Evolutionary conservation across 2,888 invertebrate species (phyloP).

Genomic region (Dolomedes plantarius): DNA sequence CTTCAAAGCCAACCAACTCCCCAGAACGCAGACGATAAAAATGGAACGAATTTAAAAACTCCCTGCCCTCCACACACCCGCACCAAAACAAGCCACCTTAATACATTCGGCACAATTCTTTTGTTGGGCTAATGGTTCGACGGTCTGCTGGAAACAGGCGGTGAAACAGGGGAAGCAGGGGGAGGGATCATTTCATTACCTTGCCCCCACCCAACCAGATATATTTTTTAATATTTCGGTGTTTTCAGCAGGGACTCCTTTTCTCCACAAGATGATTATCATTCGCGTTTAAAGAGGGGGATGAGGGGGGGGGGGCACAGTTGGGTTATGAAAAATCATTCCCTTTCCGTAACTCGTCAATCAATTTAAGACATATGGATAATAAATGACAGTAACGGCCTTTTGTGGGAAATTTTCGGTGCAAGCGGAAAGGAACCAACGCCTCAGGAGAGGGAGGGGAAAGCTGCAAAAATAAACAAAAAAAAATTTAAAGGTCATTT

Average conservation of each 20-base stretch:
- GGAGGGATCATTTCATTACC: slow-evolving; percentile 20
- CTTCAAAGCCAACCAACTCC: too few species aligned
- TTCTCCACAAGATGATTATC: slow-evolving; percentile 13
- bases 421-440: background rate
- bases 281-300: slow-evolving; percentile 17
- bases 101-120: background rate
- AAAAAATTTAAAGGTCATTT: too few species aligned
- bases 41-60: background rate
- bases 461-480: background rate
- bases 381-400: slow-evolving; percentile 17
- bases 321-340: slow-evolving; percentile 18
- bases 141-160: background rate
- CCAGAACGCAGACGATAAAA: too few species aligned
- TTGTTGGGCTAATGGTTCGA: background rate
- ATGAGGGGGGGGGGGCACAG: background rate
- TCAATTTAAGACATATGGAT: background rate
- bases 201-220: background rate
- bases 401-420: background rate
- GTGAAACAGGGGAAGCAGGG: background rate
- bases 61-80: background rate
- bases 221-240: slow-evolving; percentile 4
- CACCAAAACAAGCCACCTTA: background rate
- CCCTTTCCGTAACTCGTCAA: slow-evolving; percentile 21
- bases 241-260: background rate
- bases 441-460: background rate